These are phyloP conservation scores for Eulithis testata DNA, from an alignment of 2,888 invertebrate species.

Conservation along the genomic window DNA sequence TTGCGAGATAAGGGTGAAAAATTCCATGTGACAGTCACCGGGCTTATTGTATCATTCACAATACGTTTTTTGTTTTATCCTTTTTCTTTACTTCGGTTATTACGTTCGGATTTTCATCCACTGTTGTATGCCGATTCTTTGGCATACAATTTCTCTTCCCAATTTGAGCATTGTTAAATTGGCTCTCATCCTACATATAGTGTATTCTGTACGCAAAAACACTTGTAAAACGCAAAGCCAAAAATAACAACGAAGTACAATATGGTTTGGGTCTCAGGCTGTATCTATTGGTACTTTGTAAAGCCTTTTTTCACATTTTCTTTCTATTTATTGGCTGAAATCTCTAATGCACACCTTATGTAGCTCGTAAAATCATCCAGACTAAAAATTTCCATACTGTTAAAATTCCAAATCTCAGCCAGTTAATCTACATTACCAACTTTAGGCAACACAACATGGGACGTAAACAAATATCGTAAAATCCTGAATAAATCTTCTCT, in stretches of 20 bases:
- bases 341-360: constrained; percentile 42
- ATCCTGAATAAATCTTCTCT: constrained; percentile 34
- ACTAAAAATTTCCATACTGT: constrained; percentile 33
- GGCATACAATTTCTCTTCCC: constrained; percentile 12
- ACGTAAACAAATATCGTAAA: constrained; percentile 34
- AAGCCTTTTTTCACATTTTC: background rate
- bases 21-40: constrained; percentile 33
- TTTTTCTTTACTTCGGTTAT: constrained; percentile 47
- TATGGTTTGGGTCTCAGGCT: background rate
- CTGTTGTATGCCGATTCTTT: constrained; percentile 20
- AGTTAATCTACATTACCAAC: constrained; percentile 35
- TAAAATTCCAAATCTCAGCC: constrained; percentile 32
- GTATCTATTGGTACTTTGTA: background rate
- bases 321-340: constrained; percentile 15
- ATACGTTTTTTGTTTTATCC: constrained; percentile 39
- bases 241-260: background rate
- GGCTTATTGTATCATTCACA: constrained; percentile 58
- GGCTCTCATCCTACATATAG: constrained; percentile 3
- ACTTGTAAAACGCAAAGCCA: background rate
- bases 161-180: constrained; percentile 14
- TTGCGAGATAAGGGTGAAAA: constrained; percentile 12
- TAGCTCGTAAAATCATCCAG: constrained; percentile 33
- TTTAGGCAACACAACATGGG: constrained; percentile 31
- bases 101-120: constrained; percentile 46
- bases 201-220: background rate